Base-by-base conservation (phyloP, 2,797 vertebrate genomes). In the Gorsachius magnificus region DNA sequence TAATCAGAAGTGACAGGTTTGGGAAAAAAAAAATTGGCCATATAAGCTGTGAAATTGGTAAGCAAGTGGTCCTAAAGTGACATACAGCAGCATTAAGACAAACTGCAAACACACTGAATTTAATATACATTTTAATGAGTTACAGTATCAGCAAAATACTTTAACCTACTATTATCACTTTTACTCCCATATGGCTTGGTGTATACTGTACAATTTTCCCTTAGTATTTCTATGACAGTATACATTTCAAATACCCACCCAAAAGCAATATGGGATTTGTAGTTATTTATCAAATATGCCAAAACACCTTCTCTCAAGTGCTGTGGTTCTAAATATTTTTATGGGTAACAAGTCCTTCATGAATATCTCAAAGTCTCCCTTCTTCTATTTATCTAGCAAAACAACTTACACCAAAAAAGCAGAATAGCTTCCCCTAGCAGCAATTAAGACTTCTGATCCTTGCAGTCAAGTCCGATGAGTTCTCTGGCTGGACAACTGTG, bases 291-390 rank as follows among this genome's bases (percentile, higher is more conserved):
- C 97, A 97, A 97, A 95, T 98, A 98, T 94, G 96, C 96, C 97
- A 79, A 95, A 97, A 97, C 86, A 97, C 96, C 92, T 94, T 87
- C 82, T 95, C 97, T 98, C 97, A 98, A 97, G 97, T 98, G 98
- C 95, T 98, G 87, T 84, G 75, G 95, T 96, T 98, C 93, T 89
- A 92, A 87, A 61, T 70, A 64, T 36, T 87, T 96, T 75, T 90
- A 45, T 56, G 76, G 29, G 21, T 95, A 94, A 96, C 89, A 96
- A 93, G 63, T 96, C 95, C 87, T 96, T 97, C 93, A 90, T 53
- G 41, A 97, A 91, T 87, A 89, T 83, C 90, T 97, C 84, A 75
- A 91, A 89, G 54, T 91, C 36, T 94, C 89, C 54, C 87, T 97
- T 96, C 87, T 89, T 88, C 96, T 33, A 41, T 65, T 83, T 83